Base-by-base conservation (phyloP, 2,113 vertebrate genomes). In the Cavia porcellus region DNA sequence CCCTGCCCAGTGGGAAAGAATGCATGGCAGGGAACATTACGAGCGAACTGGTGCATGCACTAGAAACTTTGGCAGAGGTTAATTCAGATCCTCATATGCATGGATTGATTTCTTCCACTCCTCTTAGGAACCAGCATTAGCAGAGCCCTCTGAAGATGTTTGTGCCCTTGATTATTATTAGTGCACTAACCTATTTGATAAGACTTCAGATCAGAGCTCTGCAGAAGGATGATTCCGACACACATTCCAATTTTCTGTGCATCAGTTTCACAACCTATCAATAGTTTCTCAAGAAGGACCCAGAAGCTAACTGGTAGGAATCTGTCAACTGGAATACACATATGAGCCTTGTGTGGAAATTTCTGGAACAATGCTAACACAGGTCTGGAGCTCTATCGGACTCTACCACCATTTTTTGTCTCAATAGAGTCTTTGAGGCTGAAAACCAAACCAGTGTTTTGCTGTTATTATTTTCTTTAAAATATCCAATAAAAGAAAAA, bases 11-110 rank as follows among this genome's bases (percentile, higher is more conserved):
- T 8, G 47, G 47, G 70, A 28, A n/a, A 3, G 17, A 70, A 28
- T 8, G 20, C 8, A 25, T 7, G 24, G 24, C 1, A 6, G 22
- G 20, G 25, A 25, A 35, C 6, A 28, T 35, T 3, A 12, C 0
- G 28, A 45, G 72, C 22, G 59, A 79, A 20, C 7, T 24, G 62
- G 45, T 28, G 14, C 20, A n/a, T 28, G 22, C 64, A n/a, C 4
- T 6, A 38, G 68, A 47, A 89, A 35, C 55, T 19, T 19, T 28
- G 28, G 74, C 64, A 45, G 72, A 35, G n/a, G 12, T 9, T 12
- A 15, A 75, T 22, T 74, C 66, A 75, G 32, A 22, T 19, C 15
- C 22, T 22, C 5, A 24, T 30, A 20, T 47, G 50, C 24, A 1
- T 38, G 30, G 22, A 32, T 66, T 10, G 22, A 32, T 66, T 5